Evolutionary conservation across 1,140 invertebrate genomes (phyloP).

Genomic region (Aradophagus sp.): DNA sequence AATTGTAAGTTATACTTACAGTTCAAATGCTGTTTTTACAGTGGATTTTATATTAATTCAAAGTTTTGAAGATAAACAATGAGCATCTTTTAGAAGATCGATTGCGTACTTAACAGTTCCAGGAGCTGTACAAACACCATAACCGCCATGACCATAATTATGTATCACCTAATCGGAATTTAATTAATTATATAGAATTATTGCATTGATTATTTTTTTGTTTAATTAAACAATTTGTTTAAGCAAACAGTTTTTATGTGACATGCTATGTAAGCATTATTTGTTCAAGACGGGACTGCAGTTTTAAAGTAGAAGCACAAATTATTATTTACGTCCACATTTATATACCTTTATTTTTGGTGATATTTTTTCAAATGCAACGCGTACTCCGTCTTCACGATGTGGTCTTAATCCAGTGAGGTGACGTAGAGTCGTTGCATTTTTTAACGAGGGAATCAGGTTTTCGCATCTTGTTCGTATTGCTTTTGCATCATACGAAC

Average conservation of each 20-base stretch:
- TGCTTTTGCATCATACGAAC: constrained; percentile 81
- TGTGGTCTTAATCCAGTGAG: constrained; percentile 87
- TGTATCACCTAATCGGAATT: constrained; percentile 89
- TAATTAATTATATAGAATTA: too few relatives aligned
- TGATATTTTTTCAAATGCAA: constrained; percentile 79
- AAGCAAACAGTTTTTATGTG: constrained; percentile 55
- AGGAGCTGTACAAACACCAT: constrained; percentile 90
- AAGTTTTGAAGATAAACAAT: constrained; percentile 60
- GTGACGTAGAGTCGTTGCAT: constrained; percentile 79
- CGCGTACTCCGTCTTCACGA: constrained; percentile 80
- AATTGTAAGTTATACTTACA: too few relatives aligned
- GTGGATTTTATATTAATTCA: too few relatives aligned
- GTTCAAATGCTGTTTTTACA: too few relatives aligned
- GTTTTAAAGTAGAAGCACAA: too few relatives aligned
- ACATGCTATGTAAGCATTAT: too few relatives aligned
- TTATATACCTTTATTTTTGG: too few relatives aligned
- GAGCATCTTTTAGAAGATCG: constrained; percentile 78
- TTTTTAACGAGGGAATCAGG: constrained; percentile 82
- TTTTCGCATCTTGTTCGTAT: constrained; percentile 84
- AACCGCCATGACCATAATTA: constrained; percentile 95
- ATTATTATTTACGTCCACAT: too few relatives aligned
- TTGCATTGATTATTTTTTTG: constrained; percentile 16
- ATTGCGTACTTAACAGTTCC: constrained; percentile 88
- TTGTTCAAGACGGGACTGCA: too few relatives aligned
- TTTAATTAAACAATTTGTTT: constrained; percentile 40